These are phyloP conservation scores for Chironomus tentans DNA, from an alignment of 2,888 invertebrate species.

Conservation along the genomic window DNA sequence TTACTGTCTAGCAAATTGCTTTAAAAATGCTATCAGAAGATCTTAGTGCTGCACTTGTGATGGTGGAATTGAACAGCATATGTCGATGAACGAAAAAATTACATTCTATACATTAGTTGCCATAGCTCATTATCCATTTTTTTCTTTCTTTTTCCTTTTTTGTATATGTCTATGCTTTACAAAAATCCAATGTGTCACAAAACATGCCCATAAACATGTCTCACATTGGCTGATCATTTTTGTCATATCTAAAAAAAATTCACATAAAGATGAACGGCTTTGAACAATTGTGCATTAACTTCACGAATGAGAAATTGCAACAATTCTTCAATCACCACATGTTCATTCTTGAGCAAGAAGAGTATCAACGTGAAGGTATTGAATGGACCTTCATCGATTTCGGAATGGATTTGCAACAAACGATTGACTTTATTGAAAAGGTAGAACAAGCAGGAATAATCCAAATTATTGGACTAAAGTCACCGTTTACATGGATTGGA, in stretches of 20 bases:
- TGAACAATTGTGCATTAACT: constrained; percentile 91
- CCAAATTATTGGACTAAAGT: no score
- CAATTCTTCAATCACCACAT: constrained; percentile 94
- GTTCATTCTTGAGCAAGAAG: constrained; percentile 90
- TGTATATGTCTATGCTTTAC: constrained; percentile 12
- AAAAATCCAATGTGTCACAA: background rate
- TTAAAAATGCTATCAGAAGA: no score
- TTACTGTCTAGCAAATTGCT: background rate
- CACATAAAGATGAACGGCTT: constrained; percentile 73
- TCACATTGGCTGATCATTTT: constrained; percentile 27
- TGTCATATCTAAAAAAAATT: constrained; percentile 29
- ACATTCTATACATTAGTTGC: constrained; percentile 25
- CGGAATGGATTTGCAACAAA: constrained; percentile 81
- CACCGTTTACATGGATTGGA: no score
- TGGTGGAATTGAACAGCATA: no score
- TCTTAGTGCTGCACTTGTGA: no score
- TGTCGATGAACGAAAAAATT: background rate
- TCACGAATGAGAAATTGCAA: constrained; percentile 87
- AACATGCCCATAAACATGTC: background rate
- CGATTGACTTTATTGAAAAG: constrained; percentile 73
- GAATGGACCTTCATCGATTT: constrained; percentile 90
- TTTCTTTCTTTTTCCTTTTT: constrained; percentile 28
- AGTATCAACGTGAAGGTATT: constrained; percentile 83
- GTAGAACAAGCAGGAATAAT: constrained; percentile 37
- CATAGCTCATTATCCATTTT: constrained; percentile 26